Base-by-base conservation (phyloP, 2,797 vertebrate species). In the Sciurus vulgaris region DNA sequence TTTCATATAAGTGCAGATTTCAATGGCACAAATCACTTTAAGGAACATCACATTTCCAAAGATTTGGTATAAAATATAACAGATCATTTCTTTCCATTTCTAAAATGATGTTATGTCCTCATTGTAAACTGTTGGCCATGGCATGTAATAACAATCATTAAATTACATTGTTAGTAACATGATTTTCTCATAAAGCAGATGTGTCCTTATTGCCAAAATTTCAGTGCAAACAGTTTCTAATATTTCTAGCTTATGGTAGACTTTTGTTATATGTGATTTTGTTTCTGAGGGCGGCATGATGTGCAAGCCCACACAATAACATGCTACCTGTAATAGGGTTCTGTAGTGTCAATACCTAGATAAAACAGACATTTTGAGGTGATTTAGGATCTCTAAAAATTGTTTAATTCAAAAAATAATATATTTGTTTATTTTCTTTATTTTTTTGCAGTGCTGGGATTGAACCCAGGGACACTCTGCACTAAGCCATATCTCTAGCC, bases 11-110 rank as follows among this genome's bases (percentile, higher is more conserved):
- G 69, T 28, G 13, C 4, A 91, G 84, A n/a, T 87, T 89, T 92
- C 44, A 83, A 12, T 41, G 17, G 33, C 5, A 41, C 69, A 49
- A 79, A 11, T 89, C 47, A 89, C 9, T 85, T 87, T 92, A 84
- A 91, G 61, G n/a, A 95, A 90, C 26, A 74, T 41, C 2, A 67
- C 5, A 59, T 94, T 92, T 85, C n/a, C 86, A 69, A 69, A 83
- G 69, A 51, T 65, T 86, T 86, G 69, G 14, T 51, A 67, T 70
- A 86, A 91, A 84, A 35, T 47, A 85, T 28, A 83, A 81, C 24
- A 61, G 15, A 78, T 70, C 5, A 49, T 69, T 85, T 33, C 86
- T 81, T 84, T 56, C 4, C 14, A 44, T 44, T 93, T 95, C 91
- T 20, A 96, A 91, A 91, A 86, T 87, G 38, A 85, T 89, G 41